phyloP scores from a whole-genome alignment of 2,113 vertebrate species.

The Forbesichthys agassizii region DNA sequence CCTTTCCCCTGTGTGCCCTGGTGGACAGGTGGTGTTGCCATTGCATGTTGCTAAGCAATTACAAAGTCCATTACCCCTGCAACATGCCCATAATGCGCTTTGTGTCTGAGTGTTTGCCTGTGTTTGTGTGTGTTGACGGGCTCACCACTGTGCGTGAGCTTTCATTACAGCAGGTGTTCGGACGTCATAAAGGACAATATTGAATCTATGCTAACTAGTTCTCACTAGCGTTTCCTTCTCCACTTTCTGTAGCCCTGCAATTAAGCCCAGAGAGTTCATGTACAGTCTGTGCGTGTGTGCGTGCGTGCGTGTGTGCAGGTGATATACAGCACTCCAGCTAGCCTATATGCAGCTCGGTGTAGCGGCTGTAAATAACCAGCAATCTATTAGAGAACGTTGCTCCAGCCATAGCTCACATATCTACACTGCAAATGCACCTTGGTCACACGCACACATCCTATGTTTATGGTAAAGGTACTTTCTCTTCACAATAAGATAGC shows the following conservation, averaged over 20 bases:
- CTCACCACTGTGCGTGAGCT: background rate
- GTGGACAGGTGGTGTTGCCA: constrained; percentile 65
- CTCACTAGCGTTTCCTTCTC: background rate
- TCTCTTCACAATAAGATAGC: too few relatives aligned
- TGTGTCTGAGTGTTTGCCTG: constrained; percentile 1
- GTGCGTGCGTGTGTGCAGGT: constrained; percentile 22
- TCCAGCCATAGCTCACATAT: constrained; percentile 28
- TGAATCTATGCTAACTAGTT: background rate
- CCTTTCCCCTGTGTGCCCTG: constrained; percentile 38
- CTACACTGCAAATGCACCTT: too few relatives aligned
- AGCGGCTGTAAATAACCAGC: constrained; percentile 66
- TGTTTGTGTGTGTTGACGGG: constrained; percentile 6
- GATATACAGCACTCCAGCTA: constrained; percentile 45
- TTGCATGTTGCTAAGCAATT: constrained; percentile 73
- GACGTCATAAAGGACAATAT: background rate
- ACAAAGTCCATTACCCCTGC: constrained; percentile 69
- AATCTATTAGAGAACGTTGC: constrained; percentile 49
- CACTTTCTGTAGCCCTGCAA: constrained; percentile 10
- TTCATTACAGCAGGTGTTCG: constrained; percentile 26
- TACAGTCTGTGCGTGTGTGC: background rate
- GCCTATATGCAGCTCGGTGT: constrained; percentile 54
- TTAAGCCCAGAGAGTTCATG: background rate
- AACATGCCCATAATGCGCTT: constrained; percentile 48
- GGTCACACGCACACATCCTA: background rate
- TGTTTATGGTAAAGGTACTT: too few relatives aligned